Percentiles rank a stretch among this genome's conserved stretches.
These are phyloP conservation scores for Limnephilus auricula DNA, from an alignment of 2,888 invertebrate genomes.

Conservation along the genomic window DNA sequence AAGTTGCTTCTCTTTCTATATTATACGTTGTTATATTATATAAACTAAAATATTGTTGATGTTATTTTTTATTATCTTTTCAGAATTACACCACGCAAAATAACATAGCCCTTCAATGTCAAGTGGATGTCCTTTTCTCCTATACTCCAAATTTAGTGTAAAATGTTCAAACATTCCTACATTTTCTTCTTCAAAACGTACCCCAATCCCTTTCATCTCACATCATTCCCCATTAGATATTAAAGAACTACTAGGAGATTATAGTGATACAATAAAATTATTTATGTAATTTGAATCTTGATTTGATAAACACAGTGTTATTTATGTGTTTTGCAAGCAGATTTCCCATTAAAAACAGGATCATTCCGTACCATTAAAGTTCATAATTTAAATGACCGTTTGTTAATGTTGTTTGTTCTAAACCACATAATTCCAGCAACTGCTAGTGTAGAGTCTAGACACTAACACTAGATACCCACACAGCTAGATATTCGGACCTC, in stretches of 20 bases:
- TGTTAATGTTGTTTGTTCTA: neutral
- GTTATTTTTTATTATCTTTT: constrained; percentile 68
- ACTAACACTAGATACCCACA: neutral
- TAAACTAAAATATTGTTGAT: constrained; percentile 24
- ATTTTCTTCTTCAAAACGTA: too few relatives aligned
- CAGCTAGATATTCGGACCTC: neutral
- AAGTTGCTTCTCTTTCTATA: too few relatives aligned
- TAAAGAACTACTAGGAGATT: neutral
- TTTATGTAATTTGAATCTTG: neutral
- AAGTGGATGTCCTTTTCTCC: too few relatives aligned
- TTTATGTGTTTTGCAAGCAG: neutral
- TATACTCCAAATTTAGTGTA: too few relatives aligned
- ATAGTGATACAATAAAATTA: neutral
- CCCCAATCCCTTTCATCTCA: too few relatives aligned
- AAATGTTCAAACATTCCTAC: too few relatives aligned
- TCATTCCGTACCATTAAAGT: neutral
- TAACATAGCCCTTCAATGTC: constrained; percentile 88
- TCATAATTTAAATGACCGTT: neutral
- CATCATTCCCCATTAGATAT: too few relatives aligned
- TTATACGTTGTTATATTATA: neutral
- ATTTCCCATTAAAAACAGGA: neutral
- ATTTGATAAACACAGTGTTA: neutral
- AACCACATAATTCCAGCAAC: neutral
- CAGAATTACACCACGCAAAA: constrained; percentile 93
- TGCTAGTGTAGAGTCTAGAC: neutral